Percentiles rank a stretch among this genome's conserved stretches.
These are phyloP conservation scores for Cranoglanis bouderius DNA, from an alignment of 2,113 vertebrate species.

Conservation along the genomic window DNA sequence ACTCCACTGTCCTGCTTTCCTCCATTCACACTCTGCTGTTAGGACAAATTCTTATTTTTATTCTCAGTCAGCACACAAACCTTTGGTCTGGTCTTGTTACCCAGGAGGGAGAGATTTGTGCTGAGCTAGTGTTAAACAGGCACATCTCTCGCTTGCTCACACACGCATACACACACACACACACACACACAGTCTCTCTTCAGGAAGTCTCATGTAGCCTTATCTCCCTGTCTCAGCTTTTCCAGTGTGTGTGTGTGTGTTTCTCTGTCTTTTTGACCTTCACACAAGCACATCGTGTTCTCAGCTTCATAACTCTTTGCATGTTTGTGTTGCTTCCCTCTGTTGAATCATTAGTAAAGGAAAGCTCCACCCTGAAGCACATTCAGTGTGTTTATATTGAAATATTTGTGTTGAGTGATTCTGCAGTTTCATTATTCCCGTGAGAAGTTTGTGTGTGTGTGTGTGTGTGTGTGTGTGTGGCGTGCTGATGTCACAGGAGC, in stretches of 20 bases:
- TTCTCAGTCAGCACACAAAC: not conserved
- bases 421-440: not conserved
- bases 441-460: not conserved
- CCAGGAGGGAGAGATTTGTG: not conserved
- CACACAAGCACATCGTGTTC: constrained; percentile 19
- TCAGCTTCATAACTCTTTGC: constrained; percentile 47
- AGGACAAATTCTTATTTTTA: not conserved
- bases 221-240: constrained; percentile 62
- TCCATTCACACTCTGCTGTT: not conserved
- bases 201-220: constrained; percentile 67
- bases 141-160: constrained; percentile 4
- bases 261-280: constrained; percentile 40
- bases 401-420: not conserved
- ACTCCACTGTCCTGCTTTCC: not conserved
- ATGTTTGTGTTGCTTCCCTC: not conserved
- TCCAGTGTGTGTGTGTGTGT: constrained; percentile 31
- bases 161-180: not conserved
- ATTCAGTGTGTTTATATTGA: not conserved
- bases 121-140: constrained; percentile 21
- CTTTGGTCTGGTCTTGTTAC: constrained; percentile 10
- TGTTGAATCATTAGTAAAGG: not conserved
- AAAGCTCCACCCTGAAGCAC: not conserved
- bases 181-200: constrained; percentile 24
- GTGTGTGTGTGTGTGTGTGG: not conserved
- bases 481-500: not conserved